Evolutionary conservation across 2,888 invertebrate genomes (phyloP).

Genomic region (Aspidiotus destructor): DNA sequence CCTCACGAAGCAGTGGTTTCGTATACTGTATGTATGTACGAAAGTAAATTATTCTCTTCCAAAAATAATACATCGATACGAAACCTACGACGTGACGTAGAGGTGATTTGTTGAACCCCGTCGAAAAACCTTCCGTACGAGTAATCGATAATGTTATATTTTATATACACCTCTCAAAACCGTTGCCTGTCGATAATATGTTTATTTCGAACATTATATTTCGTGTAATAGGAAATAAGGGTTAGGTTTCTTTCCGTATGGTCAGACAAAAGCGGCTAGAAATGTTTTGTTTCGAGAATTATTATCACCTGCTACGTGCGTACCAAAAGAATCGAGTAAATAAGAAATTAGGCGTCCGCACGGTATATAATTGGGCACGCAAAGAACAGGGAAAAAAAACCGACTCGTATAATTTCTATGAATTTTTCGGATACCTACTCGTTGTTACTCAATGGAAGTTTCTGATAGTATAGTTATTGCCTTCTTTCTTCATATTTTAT

Average conservation of each 20-base stretch:
- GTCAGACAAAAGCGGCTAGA: no score
- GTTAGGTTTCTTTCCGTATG: no score
- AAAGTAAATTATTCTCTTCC: neutral
- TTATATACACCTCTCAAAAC: neutral
- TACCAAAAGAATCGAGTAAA: no score
- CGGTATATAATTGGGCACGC: no score
- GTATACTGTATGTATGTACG: neutral
- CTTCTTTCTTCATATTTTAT: slow-evolving; percentile 1
- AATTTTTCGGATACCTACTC: no score
- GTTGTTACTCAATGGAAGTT: no score
- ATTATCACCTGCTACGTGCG: no score
- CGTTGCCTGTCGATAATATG: neutral
- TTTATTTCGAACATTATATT: neutral
- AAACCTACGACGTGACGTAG: neutral
- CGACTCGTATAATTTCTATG: no score
- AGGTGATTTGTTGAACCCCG: neutral
- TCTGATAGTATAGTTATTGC: neutral
- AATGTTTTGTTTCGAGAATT: no score
- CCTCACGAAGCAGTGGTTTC: neutral
- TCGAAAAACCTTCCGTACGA: neutral
- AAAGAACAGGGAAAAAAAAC: no score
- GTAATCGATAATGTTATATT: neutral
- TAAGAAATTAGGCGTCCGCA: no score
- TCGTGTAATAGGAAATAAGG: no score
- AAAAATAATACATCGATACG: slow-evolving; percentile 1